Conservation (phyloP, 2,888 invertebrate genomes). For the Nesidiocoris tenuis region DNA sequence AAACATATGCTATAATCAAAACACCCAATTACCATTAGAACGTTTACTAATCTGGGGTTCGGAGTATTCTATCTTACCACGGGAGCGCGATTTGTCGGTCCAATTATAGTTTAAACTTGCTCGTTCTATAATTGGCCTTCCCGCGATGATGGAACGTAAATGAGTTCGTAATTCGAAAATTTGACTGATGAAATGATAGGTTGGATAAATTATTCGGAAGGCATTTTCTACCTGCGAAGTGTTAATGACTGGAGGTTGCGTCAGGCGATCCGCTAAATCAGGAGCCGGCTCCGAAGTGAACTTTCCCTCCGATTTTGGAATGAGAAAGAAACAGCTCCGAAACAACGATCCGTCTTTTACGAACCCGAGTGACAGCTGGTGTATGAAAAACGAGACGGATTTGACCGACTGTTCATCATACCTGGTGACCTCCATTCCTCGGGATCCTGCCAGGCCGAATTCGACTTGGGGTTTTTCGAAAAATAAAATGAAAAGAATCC, state of each 20-base stretch:
- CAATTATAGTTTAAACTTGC: background rate
- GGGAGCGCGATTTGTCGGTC: background rate
- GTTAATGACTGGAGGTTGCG: background rate
- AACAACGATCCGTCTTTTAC: background rate
- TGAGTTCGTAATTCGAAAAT: background rate
- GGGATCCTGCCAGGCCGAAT: no score
- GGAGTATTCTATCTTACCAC: no score
- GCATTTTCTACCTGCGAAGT: background rate
- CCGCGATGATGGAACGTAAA: background rate
- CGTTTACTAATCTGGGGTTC: no score
- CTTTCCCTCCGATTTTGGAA: background rate
- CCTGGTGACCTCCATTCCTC: no score
- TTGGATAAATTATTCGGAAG: background rate
- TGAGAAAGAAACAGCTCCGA: background rate
- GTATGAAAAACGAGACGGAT: background rate
- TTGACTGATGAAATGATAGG: background rate
- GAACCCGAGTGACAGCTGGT: background rate
- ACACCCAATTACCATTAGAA: no score
- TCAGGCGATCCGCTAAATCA: background rate
- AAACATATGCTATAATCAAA: no score
- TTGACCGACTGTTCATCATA: background rate
- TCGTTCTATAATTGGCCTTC: background rate
- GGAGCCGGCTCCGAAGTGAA: background rate
- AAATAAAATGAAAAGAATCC: no score
- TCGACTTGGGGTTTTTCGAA: no score